Evolutionary conservation across 2,888 invertebrate genomes (phyloP), one percentile per base, ranked within the genome.

Genomic region (Netelia melanura): DNA sequence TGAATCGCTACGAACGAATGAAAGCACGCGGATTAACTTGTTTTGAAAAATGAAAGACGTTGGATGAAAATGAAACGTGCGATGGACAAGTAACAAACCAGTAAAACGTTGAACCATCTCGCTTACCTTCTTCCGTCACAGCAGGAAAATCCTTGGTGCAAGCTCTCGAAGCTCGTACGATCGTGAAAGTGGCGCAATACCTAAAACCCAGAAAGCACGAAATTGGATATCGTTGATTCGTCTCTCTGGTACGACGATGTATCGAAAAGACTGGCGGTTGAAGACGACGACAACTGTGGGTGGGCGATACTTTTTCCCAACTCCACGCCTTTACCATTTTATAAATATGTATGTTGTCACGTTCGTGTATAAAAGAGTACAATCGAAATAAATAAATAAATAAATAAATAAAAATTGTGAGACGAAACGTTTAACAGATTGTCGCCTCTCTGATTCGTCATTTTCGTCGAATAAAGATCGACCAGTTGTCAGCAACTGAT

Each of bases 131-230:
- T 95, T 97, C 97, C 91, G 96, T 95, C 89, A 97, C 94, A 1
- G 82, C 62, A 52, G 86, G 81, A 80, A 88, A 90, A 56, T 89
- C 86, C 82, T 86, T 89, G 76, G 81, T 82, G 87, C 97, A 98
- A 10, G 97, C 96, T 92, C 97, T 97, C 54, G 97, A 96, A 8
- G 97, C 96, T 94, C 97, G 97, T 86, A 96, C 95, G 79, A 98
- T 96, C 94, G 97, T 96, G 92, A 97, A 98, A 92, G 96, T 96
- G 0, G 97, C 96, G 93, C 97, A 98, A 94, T 98, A 97, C 92
- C 98, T 98, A 96, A 52, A 96, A 95, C 81, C 89, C 17, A 80
- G 65, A 25, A 62, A 72, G 70, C 54, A 70, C 43, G 44, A 79
- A 48, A 77, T 78, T 62, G 62, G 64, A 70, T 48, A 52, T 58